Base-by-base conservation (phyloP, 2,113 vertebrate species). In the Oreocharis arfaki region DNA sequence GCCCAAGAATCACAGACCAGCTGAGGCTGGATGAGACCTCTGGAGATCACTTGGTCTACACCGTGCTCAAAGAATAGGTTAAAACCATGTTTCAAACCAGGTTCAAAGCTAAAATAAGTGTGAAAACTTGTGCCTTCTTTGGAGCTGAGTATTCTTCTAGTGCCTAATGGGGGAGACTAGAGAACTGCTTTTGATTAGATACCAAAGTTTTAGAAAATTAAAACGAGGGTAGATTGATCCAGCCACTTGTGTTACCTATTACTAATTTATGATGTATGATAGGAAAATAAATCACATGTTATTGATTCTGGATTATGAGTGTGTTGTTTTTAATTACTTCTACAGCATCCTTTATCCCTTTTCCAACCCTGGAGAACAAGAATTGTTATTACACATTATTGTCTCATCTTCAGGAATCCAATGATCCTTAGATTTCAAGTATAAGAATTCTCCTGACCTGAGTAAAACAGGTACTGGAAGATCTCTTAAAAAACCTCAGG, bases 251-350 rank as follows among this genome's bases (percentile, higher is more conserved):
- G 33, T 83, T 79, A 71, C n/a, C 11, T 89, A 68, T 92, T 89
- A 83, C 23, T 86, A 90, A 88, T 95, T 92, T 90, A 81, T 95
- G 67, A 50, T 61, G 33, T 59, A 53, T 63, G 49, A 87, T 87
- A 75, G 87, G n/a, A 94, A 92, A 93, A 79, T 93, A 90, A 94
- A 90, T 94, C 61, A 89, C 20, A 60, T 26, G 8, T 22, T 94
- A 95, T 92, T 84, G 86, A 95, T 96, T 94, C 37, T 79, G 49
- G 52, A 73, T 87, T 87, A 83, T 67, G 84, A 93, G 42, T 74
- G 81, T 30, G 33, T 67, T 91, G 47, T 81, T 61, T 94, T 93
- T 95, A 88, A 96, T 95, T 90, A 93, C 39, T 85, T 92, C 35
- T 76, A 63, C 39, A 71, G 8, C 11, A 84, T 77, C 33, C 9